Conservation (phyloP, 2,888 invertebrate species). For the Sialis lutaria region DNA sequence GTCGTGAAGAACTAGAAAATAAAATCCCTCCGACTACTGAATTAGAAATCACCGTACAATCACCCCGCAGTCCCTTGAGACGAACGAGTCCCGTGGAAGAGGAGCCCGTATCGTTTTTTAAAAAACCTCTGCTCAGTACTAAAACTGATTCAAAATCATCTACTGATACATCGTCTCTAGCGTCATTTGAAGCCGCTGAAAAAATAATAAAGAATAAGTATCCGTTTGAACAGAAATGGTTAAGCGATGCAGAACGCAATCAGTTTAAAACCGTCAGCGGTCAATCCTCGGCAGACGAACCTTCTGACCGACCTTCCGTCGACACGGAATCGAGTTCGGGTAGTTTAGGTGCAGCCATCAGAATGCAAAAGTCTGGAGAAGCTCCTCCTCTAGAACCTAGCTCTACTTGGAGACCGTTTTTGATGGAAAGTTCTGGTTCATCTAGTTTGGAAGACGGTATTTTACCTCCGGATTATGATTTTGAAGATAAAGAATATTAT, state of each 20-base stretch:
- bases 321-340: constrained; percentile 56
- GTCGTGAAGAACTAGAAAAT: constrained; percentile 41
- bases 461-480: constrained; percentile 56
- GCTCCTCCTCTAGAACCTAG: constrained; percentile 44
- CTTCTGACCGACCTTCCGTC: constrained; percentile 31
- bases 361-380: constrained; percentile 34
- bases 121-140: constrained; percentile 12
- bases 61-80: constrained; percentile 23
- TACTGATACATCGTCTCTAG: constrained; percentile 14
- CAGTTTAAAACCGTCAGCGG: constrained; percentile 22
- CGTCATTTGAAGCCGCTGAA: constrained; percentile 1
- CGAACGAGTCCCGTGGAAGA: constrained; percentile 27
- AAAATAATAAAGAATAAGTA: constrained; percentile 19
- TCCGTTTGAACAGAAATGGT: constrained; percentile 28
- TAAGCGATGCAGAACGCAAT: constrained; percentile 24
- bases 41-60: neutral
- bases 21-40: constrained; percentile 18
- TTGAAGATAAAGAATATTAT: constrained; percentile 24
- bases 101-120: constrained; percentile 15
- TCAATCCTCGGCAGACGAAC: constrained; percentile 22
- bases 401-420: constrained; percentile 69
- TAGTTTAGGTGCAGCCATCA: constrained; percentile 50
- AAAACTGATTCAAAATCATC: constrained; percentile 17
- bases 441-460: constrained; percentile 74
- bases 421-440: constrained; percentile 70